Base-by-base conservation (phyloP, 2,888 invertebrate genomes). In the Merodon equestris region DNA sequence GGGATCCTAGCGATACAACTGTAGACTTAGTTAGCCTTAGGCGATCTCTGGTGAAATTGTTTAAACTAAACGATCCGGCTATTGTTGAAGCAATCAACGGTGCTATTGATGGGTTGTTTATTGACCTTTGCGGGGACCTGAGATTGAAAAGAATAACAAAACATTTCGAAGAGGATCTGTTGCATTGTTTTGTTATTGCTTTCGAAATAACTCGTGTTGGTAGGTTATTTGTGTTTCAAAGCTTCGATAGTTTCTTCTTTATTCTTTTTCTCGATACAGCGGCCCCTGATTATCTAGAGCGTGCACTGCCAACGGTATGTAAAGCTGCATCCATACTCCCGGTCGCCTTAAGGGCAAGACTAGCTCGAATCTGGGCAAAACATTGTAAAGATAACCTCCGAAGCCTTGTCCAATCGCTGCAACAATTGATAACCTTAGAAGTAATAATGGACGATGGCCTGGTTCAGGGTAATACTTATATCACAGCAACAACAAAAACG, bases 341-440 rank as follows among this genome's bases (percentile, higher is more conserved):
- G 0, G 87, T 94, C 51, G 82, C 88, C 85, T 94, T 93, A 14
- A 96, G 96, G 90, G 96, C 94, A 1, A 92, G 93, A 85, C 87
- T 97, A 60, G 96, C 95, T 0, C 91, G 93, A 0, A 92, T 94
- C 12, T 97, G 96, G 96, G 93, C 95, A 0, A 91, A 91, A 44
- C 92, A 93, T 83, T 92, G 92, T 84, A 91, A 91, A 82, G 91
- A 91, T 36, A 91, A 91, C 61, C 89, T 96, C 50, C 91, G 92
- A 18, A 91, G 91, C 82, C 91, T 95, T 56, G 87, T 96, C 71
- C 93, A 95, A 85, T 93, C 94, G 18, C 90, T 97, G 14, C 97
- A 97, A 85, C 97, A 97, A 86, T 91, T 97, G 48, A 95, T 97
- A 82, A 96, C 97, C 0, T 90, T 97, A 15, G 92, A 94, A 86